phyloP scores from a whole-genome alignment of 1,140 invertebrate species.

The Meloidogyne floridensis region DNA sequence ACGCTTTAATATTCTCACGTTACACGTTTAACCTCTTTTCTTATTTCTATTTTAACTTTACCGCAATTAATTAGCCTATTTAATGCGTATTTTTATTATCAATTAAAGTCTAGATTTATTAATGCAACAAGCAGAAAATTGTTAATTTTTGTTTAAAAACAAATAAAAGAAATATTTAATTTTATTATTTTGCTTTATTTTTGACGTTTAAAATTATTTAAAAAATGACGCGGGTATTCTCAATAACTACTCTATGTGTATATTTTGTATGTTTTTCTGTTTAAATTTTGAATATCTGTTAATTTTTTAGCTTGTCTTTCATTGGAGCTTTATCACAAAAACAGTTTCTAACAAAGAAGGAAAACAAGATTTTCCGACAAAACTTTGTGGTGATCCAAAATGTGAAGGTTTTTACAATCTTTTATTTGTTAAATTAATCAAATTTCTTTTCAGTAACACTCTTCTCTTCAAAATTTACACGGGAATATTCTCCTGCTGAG shows the following conservation, averaged over 20 bases:
- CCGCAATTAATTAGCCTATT: background rate
- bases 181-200: background rate
- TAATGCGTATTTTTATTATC: background rate
- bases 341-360: background rate
- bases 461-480: conserved; percentile 16
- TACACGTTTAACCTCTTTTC: background rate
- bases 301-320: conserved; percentile 7
- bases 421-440: background rate
- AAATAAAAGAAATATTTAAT: background rate
- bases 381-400: conserved; percentile 18
- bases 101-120: background rate
- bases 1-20: background rate
- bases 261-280: background rate
- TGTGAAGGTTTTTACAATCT: background rate
- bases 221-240: background rate
- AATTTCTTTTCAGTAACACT: conserved; percentile 6
- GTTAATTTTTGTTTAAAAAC: background rate
- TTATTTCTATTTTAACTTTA: background rate
- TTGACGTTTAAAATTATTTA: background rate
- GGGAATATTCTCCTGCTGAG: background rate
- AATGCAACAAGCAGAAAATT: background rate
- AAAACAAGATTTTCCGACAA: background rate
- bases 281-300: background rate
- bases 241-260: background rate
- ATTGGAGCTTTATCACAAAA: background rate